Conservation (phyloP, 2,797 vertebrate genomes). For the Apogon talboti region DNA sequence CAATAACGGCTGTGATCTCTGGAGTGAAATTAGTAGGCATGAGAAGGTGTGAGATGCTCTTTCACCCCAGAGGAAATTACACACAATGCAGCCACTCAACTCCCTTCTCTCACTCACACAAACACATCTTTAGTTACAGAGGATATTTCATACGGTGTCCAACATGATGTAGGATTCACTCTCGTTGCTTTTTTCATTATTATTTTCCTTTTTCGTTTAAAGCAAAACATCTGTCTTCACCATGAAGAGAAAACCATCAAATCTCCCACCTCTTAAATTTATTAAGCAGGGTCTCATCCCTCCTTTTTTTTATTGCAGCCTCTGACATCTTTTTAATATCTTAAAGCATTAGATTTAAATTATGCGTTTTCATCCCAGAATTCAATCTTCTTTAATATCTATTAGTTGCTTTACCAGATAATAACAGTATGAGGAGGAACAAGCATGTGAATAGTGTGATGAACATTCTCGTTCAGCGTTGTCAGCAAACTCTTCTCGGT, state of each 20-base stretch:
- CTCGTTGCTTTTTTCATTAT: neutral
- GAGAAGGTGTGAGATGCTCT: conserved; percentile 66
- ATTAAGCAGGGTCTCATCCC: conserved; percentile 16
- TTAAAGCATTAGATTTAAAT: conserved; percentile 5
- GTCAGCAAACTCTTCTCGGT: conserved; percentile 22
- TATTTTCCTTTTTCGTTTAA: neutral
- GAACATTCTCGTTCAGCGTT: conserved; percentile 1
- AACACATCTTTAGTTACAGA: conserved; percentile 2
- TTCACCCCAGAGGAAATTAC: conserved; percentile 69
- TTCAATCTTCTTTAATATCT: conserved; percentile 5
- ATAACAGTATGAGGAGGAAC: conserved; percentile 4
- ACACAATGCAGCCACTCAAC: conserved; percentile 48
- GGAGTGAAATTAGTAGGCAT: conserved; percentile 59
- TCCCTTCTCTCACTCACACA: conserved; percentile 4
- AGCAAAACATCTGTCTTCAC: neutral
- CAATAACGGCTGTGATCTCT: conserved; percentile 69
- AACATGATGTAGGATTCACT: conserved; percentile 1
- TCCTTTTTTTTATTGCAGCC: conserved; percentile 13
- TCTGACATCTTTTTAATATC: conserved; percentile 17
- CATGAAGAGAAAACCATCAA: too few relatives aligned
- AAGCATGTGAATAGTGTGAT: conserved; percentile 8
- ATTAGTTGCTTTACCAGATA: neutral
- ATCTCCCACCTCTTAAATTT: conserved; percentile 28
- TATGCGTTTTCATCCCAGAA: neutral
- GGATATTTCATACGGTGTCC: conserved; percentile 15